Evolutionary conservation across 2,113 vertebrate genomes (phyloP).

Genomic region (Spea bombifrons): DNA sequence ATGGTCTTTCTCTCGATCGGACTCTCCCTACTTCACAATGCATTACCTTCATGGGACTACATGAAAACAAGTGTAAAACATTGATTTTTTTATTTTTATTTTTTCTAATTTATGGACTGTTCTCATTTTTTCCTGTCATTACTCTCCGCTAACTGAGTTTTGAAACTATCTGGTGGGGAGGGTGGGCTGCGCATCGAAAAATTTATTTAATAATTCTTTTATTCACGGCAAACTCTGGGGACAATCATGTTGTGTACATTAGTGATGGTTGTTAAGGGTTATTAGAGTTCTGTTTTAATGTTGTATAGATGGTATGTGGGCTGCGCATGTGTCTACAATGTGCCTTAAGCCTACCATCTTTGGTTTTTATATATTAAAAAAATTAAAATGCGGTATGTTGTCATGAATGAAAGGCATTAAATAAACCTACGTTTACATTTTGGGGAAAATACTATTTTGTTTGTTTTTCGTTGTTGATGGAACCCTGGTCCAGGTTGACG

Average conservation of each 20-base stretch:
- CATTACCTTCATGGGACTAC: conserved; percentile 46
- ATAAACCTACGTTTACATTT: conserved; percentile 78
- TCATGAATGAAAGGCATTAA: conserved; percentile 70
- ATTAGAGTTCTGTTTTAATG: conserved; percentile 44
- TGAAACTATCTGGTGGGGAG: conserved; percentile 48
- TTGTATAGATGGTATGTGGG: conserved; percentile 54
- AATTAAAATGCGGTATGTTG: conserved; percentile 57
- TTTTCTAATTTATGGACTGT: conserved; percentile 75
- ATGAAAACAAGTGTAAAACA: conserved; percentile 53
- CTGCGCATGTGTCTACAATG: conserved; percentile 58
- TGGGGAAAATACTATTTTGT: conserved; percentile 41
- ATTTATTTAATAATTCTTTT: conserved; percentile 57
- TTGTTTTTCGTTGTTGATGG: not conserved
- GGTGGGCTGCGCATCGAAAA: conserved; percentile 40
- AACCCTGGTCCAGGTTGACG: too few species aligned
- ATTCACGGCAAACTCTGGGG: conserved; percentile 49
- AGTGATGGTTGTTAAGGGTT: conserved; percentile 49
- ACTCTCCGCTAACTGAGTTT: conserved; percentile 63
- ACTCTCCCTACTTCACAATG: conserved; percentile 37
- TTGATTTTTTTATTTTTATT: conserved; percentile 45
- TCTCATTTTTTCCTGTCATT: conserved; percentile 59
- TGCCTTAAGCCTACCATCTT: conserved; percentile 67
- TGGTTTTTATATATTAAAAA: conserved; percentile 49
- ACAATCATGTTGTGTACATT: conserved; percentile 53
- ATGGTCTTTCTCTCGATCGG: conserved; percentile 47